Base-by-base conservation (phyloP, 2,888 invertebrate genomes). In the Spodoptera littoralis region DNA sequence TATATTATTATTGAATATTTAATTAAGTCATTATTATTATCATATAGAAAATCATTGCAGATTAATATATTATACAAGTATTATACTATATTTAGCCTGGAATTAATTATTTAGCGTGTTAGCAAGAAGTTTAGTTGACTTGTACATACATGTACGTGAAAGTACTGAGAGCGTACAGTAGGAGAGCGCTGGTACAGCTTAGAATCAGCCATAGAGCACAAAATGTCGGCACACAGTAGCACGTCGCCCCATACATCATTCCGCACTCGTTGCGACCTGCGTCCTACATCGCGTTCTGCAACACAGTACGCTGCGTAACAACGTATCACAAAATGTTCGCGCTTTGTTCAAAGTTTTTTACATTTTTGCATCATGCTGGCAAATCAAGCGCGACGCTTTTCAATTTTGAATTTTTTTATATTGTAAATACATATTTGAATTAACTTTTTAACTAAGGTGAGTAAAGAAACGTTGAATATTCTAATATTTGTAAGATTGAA, bases 291-390 rank as follows among this genome's bases (percentile, higher is more conserved):
- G 55, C 42, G 54, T 41, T 50, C 44, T 43, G 36, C 22, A 62
- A 59, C 63, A 62, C 27, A 59, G 30, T 42, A 55, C 54, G 47
- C 60, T 45, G 9, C 45, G 45, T 62, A 30, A 62, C 64, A 58
- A 22, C 63, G 6, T 59, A 44, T 64, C 65, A 73, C 57, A 0
- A 42, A 13, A 51, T 42, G 5, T 54, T 58, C 57, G 60, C 48
- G 69, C 69, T 72, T 73, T 46, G 2, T 54, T 41, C n/a, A 60
- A 73, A 1, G n/a, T 56, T 36, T 53, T 18, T 5, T 42, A 60
- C 22, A 58, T 53, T 55, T 57, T 58, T 60, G 66, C 66, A 74
- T 74, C 66, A 57, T 69, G 52, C 60, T 56, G 58, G 58, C 36
- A 5, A 55, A 27, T 55, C 8, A 46, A 52, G 45, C 41, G 64